These are phyloP conservation scores for Dicyrtomina minuta DNA, from an alignment of 2,888 invertebrate species.

Conservation along the genomic window DNA sequence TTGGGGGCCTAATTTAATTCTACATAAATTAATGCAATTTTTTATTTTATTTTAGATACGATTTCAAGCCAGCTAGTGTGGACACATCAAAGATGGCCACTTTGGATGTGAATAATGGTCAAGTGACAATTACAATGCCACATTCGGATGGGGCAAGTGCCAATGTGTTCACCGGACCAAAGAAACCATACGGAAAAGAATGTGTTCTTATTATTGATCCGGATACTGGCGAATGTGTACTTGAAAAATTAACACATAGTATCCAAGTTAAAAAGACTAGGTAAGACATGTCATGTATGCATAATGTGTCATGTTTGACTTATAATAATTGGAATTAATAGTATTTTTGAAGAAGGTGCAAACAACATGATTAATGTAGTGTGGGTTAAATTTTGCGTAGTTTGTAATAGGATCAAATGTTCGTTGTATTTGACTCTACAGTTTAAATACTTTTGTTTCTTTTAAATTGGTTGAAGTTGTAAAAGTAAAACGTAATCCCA, in stretches of 20 bases:
- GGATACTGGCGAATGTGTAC: slow-evolving; percentile 85
- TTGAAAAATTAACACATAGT: slow-evolving; percentile 88
- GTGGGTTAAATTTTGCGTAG: no score
- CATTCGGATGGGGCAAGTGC: slow-evolving; percentile 87
- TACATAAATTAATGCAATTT: no score
- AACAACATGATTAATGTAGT: not conserved
- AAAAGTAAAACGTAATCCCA: no score
- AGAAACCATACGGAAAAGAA: slow-evolving; percentile 87
- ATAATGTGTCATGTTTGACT: not conserved
- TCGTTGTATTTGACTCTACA: no score
- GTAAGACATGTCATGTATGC: slow-evolving; percentile 58
- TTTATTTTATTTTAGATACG: slow-evolving; percentile 80
- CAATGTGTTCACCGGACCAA: slow-evolving; percentile 93
- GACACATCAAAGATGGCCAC: slow-evolving; percentile 88
- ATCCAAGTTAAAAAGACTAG: slow-evolving; percentile 91
- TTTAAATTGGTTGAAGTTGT: no score
- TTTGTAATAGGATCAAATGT: no score
- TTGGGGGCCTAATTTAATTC: no score
- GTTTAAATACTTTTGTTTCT: no score
- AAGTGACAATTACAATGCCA: slow-evolving; percentile 84
- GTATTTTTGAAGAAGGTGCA: not conserved
- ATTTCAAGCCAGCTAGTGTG: slow-evolving; percentile 97
- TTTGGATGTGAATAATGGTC: slow-evolving; percentile 82
- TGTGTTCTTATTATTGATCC: slow-evolving; percentile 93
- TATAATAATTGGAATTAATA: not conserved